phyloP scores from a whole-genome alignment of 2,888 invertebrate genomes.

The Latrodectus hesperus region DNA sequence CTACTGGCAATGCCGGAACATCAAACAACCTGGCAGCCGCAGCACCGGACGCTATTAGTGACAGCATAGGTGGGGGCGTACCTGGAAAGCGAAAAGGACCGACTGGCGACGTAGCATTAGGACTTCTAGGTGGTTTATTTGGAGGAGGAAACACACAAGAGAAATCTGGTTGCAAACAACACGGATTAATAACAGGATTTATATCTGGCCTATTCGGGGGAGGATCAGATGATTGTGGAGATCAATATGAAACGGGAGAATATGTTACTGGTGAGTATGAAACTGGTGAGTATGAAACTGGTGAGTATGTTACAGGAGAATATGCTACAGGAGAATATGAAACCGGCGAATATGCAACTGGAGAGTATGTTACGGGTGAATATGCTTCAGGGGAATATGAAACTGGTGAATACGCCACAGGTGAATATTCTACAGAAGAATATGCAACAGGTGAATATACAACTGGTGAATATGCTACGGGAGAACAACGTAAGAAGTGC shows the following conservation, averaged over 20 bases:
- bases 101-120: not conserved
- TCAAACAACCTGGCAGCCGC: not conserved
- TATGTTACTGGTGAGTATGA: not conserved
- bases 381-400: not conserved
- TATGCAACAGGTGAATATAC: not conserved
- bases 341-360: not conserved
- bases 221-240: not conserved
- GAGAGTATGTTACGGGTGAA: not conserved
- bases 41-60: not conserved
- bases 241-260: not conserved
- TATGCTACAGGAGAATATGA: not conserved
- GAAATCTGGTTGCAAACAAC: not conserved
- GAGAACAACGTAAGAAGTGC: not conserved
- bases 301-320: not conserved
- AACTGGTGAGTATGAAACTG: slow-evolving; percentile 5
- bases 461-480: not conserved
- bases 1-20: not conserved
- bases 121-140: not conserved
- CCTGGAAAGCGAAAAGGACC: slow-evolving; percentile 3
- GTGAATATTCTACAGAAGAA: not conserved
- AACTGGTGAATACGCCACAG: not conserved
- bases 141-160: not conserved
- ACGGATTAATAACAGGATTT: not conserved
- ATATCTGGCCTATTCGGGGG: slow-evolving; percentile 12
- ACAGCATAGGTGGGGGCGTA: slow-evolving; percentile 1